Evolutionary conservation across 2,797 vertebrate species (phyloP).

Genomic region (Gymnodraco acuticeps): DNA sequence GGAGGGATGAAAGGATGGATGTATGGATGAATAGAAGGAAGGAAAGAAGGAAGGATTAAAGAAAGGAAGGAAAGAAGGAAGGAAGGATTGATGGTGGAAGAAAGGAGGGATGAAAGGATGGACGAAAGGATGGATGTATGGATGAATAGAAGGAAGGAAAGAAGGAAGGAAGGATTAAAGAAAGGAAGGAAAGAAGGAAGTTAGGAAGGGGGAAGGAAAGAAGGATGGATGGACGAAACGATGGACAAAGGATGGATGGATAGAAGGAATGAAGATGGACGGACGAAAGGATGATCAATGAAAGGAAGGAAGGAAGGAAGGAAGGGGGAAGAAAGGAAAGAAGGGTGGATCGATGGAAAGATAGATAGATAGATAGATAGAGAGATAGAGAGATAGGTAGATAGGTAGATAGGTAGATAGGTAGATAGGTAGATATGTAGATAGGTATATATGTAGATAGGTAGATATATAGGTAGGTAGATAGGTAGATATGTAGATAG

Average conservation of each 20-base stretch:
- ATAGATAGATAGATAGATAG: constrained; percentile 8
- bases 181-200: too few species aligned
- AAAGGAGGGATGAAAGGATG: too few species aligned
- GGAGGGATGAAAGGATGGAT: constrained; percentile 8
- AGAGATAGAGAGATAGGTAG: constrained; percentile 11
- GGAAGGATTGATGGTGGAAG: too few species aligned
- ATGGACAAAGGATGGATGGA: constrained; percentile 24
- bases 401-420: constrained; percentile 17
- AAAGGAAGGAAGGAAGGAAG: background rate
- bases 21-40: background rate
- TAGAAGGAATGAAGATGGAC: background rate
- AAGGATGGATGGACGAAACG: constrained; percentile 12
- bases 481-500: background rate
- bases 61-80: too few species aligned
- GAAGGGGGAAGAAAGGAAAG: constrained; percentile 10
- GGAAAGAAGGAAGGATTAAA: background rate
- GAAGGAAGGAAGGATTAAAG: too few species aligned
- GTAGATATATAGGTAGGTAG: background rate
- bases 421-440: constrained; percentile 9
- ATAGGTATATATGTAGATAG: background rate
- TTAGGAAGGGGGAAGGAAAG: background rate
- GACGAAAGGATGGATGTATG: too few species aligned
- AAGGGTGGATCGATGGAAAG: background rate
- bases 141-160: too few species aligned
- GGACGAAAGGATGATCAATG: constrained; percentile 1